Evolutionary conservation across 2,113 vertebrate genomes (phyloP).

Genomic region (Poicephalus meyeri): DNA sequence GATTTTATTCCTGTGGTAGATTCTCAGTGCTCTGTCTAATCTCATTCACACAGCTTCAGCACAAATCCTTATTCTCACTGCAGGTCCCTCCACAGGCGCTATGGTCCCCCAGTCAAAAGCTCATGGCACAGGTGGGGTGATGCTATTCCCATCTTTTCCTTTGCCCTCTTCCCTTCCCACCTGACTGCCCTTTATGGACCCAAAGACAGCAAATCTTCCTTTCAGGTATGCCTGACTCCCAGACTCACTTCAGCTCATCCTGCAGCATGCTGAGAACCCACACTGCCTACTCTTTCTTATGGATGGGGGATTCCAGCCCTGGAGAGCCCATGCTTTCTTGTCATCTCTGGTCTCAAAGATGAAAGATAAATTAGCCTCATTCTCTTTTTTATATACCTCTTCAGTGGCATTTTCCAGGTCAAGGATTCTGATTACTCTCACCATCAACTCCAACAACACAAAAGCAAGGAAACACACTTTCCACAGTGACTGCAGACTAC

Average conservation of each 20-base stretch:
- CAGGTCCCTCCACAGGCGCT: not conserved
- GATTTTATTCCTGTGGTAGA: not conserved
- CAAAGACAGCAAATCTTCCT: not conserved
- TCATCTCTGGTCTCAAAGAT: not conserved
- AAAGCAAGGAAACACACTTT: not conserved
- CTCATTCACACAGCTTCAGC: not conserved
- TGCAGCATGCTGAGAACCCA: not conserved
- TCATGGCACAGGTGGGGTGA: accelerated
- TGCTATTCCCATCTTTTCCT: not conserved
- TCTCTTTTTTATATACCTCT: not conserved
- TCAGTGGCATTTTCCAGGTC: not conserved
- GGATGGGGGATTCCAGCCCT: not conserved
- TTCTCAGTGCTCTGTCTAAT: not conserved
- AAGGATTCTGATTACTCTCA: not conserved
- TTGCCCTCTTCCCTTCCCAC: not conserved
- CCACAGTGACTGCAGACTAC: not conserved
- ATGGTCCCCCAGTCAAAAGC: not conserved
- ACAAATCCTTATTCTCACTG: not conserved
- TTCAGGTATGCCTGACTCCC: not conserved
- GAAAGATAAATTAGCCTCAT: not conserved
- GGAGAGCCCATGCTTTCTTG: not conserved
- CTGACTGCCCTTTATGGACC: not conserved
- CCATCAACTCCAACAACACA: not conserved
- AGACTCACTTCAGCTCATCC: not conserved
- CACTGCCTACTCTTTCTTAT: not conserved